Evolutionary conservation across 2,888 invertebrate species (phyloP).

Genomic region (Dysmachus trigonus): DNA sequence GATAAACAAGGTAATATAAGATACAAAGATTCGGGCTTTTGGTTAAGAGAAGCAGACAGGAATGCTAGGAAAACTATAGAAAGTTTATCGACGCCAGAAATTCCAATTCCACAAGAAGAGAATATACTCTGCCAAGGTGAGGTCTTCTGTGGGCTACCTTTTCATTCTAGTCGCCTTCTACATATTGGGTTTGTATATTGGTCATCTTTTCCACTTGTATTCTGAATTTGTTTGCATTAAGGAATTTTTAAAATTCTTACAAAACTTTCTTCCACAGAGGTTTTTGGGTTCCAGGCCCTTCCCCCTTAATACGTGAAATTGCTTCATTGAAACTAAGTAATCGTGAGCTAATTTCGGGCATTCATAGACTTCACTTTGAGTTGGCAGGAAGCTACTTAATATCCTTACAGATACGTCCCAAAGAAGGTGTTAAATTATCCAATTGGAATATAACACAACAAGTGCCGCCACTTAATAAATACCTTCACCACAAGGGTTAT

Average conservation of each 20-base stretch:
- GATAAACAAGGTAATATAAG: conserved; percentile 56
- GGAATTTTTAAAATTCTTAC: background rate
- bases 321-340: conserved; percentile 52
- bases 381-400: conserved; percentile 54
- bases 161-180: conserved; percentile 55
- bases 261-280: conserved; percentile 51
- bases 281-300: conserved; percentile 56
- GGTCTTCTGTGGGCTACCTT: conserved; percentile 57
- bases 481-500: conserved; percentile 54
- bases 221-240: background rate
- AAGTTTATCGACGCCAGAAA: conserved; percentile 57
- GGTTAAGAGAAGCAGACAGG: conserved; percentile 58
- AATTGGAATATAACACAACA: conserved; percentile 54
- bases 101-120: conserved; percentile 55
- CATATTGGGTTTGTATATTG: conserved; percentile 52
- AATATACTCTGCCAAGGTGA: conserved; percentile 57
- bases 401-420: conserved; percentile 56
- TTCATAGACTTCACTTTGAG: conserved; percentile 53
- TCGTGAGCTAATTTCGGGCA: conserved; percentile 49
- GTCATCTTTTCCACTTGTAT: background rate
- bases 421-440: conserved; percentile 52
- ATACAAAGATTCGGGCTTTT: conserved; percentile 58
- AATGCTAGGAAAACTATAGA: conserved; percentile 58
- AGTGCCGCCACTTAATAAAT: conserved; percentile 54
- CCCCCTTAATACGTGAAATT: conserved; percentile 55